A percentile compares a stretch with the other conserved stretches of the same genome.
These are phyloP conservation scores for Coryphaenoides rupestris DNA, from an alignment of 2,113 vertebrate species.

Conservation along the genomic window DNA sequence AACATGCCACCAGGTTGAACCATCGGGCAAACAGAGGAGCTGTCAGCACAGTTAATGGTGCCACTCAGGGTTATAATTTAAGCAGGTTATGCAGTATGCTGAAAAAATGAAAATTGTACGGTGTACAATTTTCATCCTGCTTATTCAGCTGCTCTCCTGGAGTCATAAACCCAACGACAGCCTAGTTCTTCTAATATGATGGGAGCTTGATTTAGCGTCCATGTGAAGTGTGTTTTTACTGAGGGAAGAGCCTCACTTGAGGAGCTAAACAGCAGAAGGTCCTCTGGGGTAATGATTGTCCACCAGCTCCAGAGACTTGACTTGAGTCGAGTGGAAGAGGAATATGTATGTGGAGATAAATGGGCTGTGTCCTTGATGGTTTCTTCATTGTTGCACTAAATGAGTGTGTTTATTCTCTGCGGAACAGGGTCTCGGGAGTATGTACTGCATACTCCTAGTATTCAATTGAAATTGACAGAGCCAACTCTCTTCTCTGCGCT, in stretches of 20 bases:
- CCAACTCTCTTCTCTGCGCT: conserved; percentile 6
- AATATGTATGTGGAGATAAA: no score
- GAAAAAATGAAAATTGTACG: no score
- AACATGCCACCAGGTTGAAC: conserved; percentile 61
- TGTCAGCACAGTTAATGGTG: conserved; percentile 58
- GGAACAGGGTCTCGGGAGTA: no score
- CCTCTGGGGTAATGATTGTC: conserved; percentile 34
- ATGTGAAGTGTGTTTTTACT: conserved; percentile 36
- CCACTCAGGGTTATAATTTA: conserved; percentile 59
- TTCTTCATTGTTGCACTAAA: no score
- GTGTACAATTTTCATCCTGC: conserved; percentile 31
- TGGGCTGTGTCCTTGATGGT: no score
- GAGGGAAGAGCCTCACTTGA: conserved; percentile 41
- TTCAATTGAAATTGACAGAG: no score
- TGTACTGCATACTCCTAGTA: no score
- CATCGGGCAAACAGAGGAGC: conserved; percentile 57
- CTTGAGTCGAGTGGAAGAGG: no score
- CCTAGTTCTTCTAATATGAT: conserved; percentile 30
- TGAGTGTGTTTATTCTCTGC: no score
- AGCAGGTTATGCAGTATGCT: conserved; percentile 25
- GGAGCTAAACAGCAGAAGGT: conserved; percentile 51
- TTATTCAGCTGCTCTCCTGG: conserved; percentile 30
- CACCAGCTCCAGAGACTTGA: conserved; percentile 20
- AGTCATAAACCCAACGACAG: conserved; percentile 22
- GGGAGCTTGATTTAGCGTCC: conserved; percentile 48